Evolutionary conservation across 2,888 invertebrate species (phyloP), one percentile per base, ranked within the genome.

Genomic region (Drosophila falleni): DNA sequence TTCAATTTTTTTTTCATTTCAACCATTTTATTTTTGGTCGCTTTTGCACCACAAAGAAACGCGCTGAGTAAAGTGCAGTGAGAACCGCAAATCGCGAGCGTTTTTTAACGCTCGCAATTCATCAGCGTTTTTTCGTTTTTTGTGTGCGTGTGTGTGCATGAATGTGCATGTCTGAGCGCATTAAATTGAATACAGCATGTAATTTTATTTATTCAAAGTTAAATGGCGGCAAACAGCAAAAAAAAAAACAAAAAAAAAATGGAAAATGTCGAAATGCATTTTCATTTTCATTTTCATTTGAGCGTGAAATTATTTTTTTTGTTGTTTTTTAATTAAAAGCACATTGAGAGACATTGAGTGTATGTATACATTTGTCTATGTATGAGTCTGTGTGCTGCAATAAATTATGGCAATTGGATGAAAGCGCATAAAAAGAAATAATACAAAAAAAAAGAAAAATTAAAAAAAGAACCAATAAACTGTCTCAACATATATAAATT

Each of bases 161-260:
- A 46, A 11, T 58, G 42, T 58, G 54, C 31, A 41, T 67, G 55
- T 71, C 54, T 62, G 70, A 64, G 51, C 37, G 44, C 77, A 87
- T 87, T 87, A 81, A 84, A 86, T 88, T 88, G 68, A 71, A 80
- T 71, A 70, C 60, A 82, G 63, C 74, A 71, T 78, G 86, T 86
- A 88, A 88, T 80, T 88, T 78, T 86, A 88, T 86, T 88, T 83
- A 75, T 75, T 75, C 71, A 78, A 86, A 82, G 73, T 80, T 86
- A 80, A 86, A 82, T 74, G 80, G 66, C 53, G 80, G 82, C 73
- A 85, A 81, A 79, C 59, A 51, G 55, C 44, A 39, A 33, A 53
- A 37, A 31, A 53, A 37, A 49, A 31, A 23, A 37, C 33, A 13
- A 13, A 49, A 37, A 66, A 60, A 29, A 54, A 69, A 61, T 49